phyloP scores from a whole-genome alignment of 2,113 vertebrate genomes.

The Aplodontia rufa region DNA sequence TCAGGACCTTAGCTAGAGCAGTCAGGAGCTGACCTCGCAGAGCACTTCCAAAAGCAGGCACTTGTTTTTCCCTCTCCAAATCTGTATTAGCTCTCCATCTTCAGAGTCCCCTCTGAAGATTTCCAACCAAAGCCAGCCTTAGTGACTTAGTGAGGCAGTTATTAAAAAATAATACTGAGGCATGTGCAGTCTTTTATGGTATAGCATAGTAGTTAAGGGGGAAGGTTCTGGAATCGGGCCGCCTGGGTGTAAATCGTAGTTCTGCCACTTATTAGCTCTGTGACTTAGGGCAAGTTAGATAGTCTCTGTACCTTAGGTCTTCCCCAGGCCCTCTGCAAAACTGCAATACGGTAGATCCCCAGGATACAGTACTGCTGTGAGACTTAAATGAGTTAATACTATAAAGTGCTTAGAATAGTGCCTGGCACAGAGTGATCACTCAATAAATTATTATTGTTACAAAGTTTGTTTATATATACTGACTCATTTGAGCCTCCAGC shows the following conservation, averaged over 20 bases:
- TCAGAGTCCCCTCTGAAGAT: constrained; percentile 16
- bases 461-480: constrained; percentile 14
- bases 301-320: neutral
- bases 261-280: constrained; percentile 16
- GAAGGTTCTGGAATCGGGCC: constrained; percentile 27
- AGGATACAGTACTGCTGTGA: neutral
- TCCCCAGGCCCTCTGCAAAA: neutral
- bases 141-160: constrained; percentile 44
- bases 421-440: neutral
- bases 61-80: neutral
- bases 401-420: neutral
- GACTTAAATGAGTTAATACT: constrained; percentile 48
- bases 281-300: neutral
- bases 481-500: constrained; percentile 45
- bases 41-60: neutral
- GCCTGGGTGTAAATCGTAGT: neutral
- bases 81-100: neutral
- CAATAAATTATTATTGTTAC: neutral
- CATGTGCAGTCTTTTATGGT: constrained; percentile 28
- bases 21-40: neutral
- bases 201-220: neutral
- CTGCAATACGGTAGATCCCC: neutral
- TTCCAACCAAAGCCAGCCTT: constrained; percentile 15
- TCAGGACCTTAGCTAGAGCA: neutral
- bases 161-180: constrained; percentile 55